Evolutionary conservation across 1,140 invertebrate genomes (phyloP).

Genomic region (Brachystomella parvula): DNA sequence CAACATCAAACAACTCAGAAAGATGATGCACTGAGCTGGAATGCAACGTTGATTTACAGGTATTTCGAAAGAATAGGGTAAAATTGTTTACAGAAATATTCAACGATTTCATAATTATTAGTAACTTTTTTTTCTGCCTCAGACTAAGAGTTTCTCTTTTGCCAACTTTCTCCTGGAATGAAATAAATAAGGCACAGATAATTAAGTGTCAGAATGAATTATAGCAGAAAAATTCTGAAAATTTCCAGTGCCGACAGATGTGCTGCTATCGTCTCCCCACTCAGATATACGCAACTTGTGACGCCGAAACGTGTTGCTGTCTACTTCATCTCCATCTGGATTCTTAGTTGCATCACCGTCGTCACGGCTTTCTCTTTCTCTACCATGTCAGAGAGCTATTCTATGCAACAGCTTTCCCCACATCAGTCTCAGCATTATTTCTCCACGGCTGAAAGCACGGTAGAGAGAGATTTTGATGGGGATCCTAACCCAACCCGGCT

Average conservation of each 20-base stretch:
- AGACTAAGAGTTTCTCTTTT: too few relatives aligned
- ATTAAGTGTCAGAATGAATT: too few relatives aligned
- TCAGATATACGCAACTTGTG: slow-evolving; percentile 36
- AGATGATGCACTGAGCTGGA: too few relatives aligned
- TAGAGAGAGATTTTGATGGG: not conserved
- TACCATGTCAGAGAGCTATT: not conserved
- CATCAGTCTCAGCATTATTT: not conserved
- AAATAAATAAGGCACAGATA: too few relatives aligned
- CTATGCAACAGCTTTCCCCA: not conserved
- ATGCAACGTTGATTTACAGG: too few relatives aligned
- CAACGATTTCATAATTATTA: too few relatives aligned
- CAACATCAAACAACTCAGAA: too few relatives aligned
- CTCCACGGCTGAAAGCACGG: not conserved
- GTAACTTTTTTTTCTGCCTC: too few relatives aligned
- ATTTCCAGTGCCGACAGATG: slow-evolving; percentile 35
- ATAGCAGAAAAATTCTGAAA: too few relatives aligned
- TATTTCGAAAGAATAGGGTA: too few relatives aligned
- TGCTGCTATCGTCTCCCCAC: slow-evolving; percentile 34
- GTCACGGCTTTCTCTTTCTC: slow-evolving; percentile 29
- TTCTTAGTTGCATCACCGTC: slow-evolving; percentile 23
- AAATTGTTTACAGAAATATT: too few relatives aligned
- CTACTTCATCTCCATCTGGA: slow-evolving; percentile 31
- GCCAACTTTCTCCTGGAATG: too few relatives aligned
- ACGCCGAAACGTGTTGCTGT: slow-evolving; percentile 28
- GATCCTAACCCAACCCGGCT: not conserved